Base-by-base conservation (phyloP, 2,888 invertebrate species). In the Diachrysia chrysitis region DNA sequence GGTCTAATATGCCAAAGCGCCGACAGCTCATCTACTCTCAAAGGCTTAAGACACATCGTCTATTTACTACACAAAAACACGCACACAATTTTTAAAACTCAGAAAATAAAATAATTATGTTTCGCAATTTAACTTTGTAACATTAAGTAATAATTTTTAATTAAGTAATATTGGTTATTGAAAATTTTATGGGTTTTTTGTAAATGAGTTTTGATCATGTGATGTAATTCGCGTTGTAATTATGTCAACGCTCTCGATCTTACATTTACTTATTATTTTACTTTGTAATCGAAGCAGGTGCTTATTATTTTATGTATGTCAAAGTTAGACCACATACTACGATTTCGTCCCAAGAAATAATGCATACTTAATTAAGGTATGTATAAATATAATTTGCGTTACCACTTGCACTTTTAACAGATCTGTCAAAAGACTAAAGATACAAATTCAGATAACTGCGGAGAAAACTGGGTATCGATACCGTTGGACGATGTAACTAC, bases 21-120 rank as follows among this genome's bases (percentile, higher is more conserved):
- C 79, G 79, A 72, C 76, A 55, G 25, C 35, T 57, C 25, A 17
- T 56, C 25, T 61, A 16, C 32, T 12, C 29, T 7, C 2, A 61
- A 72, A 82, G 66, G 69, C 66, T 0, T 19, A 29, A 56, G 54
- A 78, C 71, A 78, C 72, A 78, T 69, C 70, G 73, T 73, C 83
- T 73, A 79, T 61, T 66, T 66, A 69, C 51, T 48, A 65, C 63
- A 53, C 17, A 62, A 57, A 78, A 62, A 63, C 48, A 60, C 48
- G 35, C 17, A 51, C 48, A 7, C 21, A 23, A 21, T 29, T 48
- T 75, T 75, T 70, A 78, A 79, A 75, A 9, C 55, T 72, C 32
- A 46, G n/a, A 21, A 64, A 77, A 74, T n/a, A 55, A 62, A 59
- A 54, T 59, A 51, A 58, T 58, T 55, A 58, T 16, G 35, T 46